Evolutionary conservation across 2,113 vertebrate species (phyloP).

Genomic region (Junco hyemalis): DNA sequence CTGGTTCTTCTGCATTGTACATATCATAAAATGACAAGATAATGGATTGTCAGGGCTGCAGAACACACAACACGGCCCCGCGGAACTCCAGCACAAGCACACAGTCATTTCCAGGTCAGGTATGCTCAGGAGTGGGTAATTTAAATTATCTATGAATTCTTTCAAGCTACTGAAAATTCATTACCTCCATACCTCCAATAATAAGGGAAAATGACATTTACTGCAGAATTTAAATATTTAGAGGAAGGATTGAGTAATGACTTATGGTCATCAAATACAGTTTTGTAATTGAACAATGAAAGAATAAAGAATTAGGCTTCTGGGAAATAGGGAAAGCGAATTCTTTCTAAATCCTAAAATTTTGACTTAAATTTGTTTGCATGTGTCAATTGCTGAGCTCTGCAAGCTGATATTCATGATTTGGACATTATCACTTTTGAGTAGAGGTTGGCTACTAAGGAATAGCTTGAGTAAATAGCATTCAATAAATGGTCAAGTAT

Average conservation of each 20-base stretch:
- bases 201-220: conserved; percentile 62
- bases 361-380: neutral
- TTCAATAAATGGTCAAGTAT: neutral
- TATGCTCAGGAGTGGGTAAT: conserved; percentile 39
- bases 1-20: neutral
- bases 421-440: neutral
- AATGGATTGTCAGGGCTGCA: conserved; percentile 28
- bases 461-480: neutral
- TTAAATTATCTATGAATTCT: conserved; percentile 69
- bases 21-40: conserved; percentile 13
- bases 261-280: conserved; percentile 38
- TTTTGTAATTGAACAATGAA: conserved; percentile 48
- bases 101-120: conserved; percentile 42
- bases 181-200: conserved; percentile 33
- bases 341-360: conserved; percentile 7
- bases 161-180: conserved; percentile 52
- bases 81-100: conserved; percentile 24
- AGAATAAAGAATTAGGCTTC: neutral
- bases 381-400: neutral
- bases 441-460: neutral
- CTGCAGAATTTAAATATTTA: conserved; percentile 70
- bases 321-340: neutral
- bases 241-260: conserved; percentile 50
- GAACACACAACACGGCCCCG: neutral
- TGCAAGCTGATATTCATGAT: neutral